Base-by-base conservation (phyloP, 1,140 invertebrate species). In the Habropoda laboriosa region DNA sequence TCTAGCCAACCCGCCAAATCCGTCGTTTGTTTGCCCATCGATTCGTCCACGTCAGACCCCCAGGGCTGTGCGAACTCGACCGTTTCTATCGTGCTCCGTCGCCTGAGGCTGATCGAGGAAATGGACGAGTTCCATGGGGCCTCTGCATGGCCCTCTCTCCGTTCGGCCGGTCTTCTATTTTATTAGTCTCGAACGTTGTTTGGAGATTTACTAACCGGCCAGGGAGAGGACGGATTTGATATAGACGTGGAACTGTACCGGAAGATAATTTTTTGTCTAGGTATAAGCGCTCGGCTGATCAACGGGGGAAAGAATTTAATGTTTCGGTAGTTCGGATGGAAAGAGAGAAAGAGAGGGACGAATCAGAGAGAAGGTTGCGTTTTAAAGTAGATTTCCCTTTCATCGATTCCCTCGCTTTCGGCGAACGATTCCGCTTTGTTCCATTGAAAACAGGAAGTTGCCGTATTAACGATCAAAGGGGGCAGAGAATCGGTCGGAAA, bases 1-100 rank as follows among this genome's bases (percentile, higher is more conserved):
- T 67, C 38, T 66, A n/a, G 68, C 47, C 66, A 72, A 64, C 58
- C 79, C 35, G 79, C 40, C 86, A 83, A 87, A 88, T 88, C 72
- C 72, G 80, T 70, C 82, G 83, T 88, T 85, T 82, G 82, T 82
- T 87, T 87, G 83, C 72, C 68, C 82, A 84, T 85, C 79, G 83
- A 85, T 85, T 85, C 83, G 80, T 86, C 74, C 74, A 79, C 55
- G 83, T 86, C 78, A 63, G 79, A 80, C 55, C 61, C 64, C 38
- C 45, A 27, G 42, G 67, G 55, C 64, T 80, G 45, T 82, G 63
- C 53, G 61, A 86, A 79, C 70, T 72, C 71, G 35, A 78, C 76
- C 76, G 58, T 73, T 73, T 72, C 76, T 55, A 72, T 45, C 76
- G 68, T 63, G 68, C 57, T 73, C 38, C 70, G 35, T 35, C 58